Evolutionary conservation across 2,888 invertebrate species (phyloP).

Genomic region (Calameuta filiformis): DNA sequence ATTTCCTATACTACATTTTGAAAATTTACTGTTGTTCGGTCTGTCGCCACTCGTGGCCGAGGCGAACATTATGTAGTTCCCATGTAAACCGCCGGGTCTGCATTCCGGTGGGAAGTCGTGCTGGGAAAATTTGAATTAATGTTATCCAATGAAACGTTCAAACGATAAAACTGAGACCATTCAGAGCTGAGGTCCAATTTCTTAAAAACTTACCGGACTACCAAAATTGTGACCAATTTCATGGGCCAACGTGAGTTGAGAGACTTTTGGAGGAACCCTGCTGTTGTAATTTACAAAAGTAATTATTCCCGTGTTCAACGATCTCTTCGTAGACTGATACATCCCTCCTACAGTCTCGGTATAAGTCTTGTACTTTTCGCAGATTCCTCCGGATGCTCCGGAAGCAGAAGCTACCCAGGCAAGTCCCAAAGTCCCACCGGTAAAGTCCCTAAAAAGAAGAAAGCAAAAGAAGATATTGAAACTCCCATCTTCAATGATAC

Average conservation of each 20-base stretch:
- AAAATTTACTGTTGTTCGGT: constrained; percentile 98
- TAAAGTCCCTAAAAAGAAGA: constrained; percentile 81
- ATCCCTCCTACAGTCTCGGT: constrained; percentile 95
- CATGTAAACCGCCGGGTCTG: constrained; percentile 89
- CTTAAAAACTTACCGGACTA: constrained; percentile 80
- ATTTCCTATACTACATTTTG: constrained; percentile 92
- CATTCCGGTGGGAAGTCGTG: constrained; percentile 94
- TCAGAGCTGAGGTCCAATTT: background rate
- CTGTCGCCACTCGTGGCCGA: constrained; percentile 98
- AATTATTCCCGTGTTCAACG: constrained; percentile 98
- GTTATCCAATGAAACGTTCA: background rate
- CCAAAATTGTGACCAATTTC: constrained; percentile 99
- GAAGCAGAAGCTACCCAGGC: constrained; percentile 99
- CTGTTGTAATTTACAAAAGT: constrained; percentile 99
- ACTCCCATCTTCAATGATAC: background rate
- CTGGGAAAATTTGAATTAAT: constrained; percentile 67
- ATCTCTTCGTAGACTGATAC: constrained; percentile 93
- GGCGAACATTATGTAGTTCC: constrained; percentile 99
- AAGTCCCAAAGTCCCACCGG: constrained; percentile 96
- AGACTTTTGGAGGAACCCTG: constrained; percentile 96
- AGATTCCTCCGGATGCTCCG: constrained; percentile 98
- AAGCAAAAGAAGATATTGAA: background rate
- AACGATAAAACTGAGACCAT: background rate
- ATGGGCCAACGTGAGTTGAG: constrained; percentile 96
- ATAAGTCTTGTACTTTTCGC: constrained; percentile 97